Conservation (phyloP, 2,113 vertebrate genomes). For the Psephotus haematonotus region DNA sequence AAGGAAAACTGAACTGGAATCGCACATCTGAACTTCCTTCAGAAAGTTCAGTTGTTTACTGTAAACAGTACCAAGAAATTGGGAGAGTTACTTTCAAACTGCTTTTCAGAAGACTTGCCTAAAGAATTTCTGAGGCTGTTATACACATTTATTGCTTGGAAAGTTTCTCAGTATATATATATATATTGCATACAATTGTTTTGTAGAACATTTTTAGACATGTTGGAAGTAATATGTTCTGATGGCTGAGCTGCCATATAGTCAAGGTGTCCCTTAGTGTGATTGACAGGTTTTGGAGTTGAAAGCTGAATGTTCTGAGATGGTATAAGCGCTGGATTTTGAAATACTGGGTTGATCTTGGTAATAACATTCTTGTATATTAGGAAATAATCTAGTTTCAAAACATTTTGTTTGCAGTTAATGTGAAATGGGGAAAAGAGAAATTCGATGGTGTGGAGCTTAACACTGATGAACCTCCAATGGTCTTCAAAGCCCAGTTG, state of each 20-base stretch:
- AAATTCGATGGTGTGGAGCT: slow-evolving; percentile 96
- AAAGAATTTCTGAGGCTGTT: background rate
- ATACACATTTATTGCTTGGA: background rate
- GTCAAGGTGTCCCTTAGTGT: background rate
- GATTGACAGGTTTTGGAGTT: background rate
- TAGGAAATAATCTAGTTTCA: slow-evolving; percentile 15
- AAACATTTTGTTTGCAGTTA: slow-evolving; percentile 79
- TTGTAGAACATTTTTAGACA: background rate
- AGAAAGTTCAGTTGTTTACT: background rate
- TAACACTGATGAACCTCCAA: slow-evolving; percentile 96
- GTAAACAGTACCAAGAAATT: background rate
- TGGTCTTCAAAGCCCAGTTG: slow-evolving; percentile 99
- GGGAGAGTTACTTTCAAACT: background rate
- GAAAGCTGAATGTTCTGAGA: background rate
- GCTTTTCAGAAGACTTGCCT: background rate
- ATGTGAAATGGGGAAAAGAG: slow-evolving; percentile 99
- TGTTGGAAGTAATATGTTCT: background rate
- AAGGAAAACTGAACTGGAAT: background rate
- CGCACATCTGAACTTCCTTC: fast-evolving
- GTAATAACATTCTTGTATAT: background rate
- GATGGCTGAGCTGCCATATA: background rate
- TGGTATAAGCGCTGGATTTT: background rate
- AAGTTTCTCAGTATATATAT: background rate
- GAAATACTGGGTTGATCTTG: background rate
- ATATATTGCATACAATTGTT: background rate